A percentile compares a stretch with the other conserved stretches of the same genome.
These are phyloP conservation scores for Pelobates cultripes DNA, from an alignment of 2,797 vertebrate genomes.

Conservation along the genomic window DNA sequence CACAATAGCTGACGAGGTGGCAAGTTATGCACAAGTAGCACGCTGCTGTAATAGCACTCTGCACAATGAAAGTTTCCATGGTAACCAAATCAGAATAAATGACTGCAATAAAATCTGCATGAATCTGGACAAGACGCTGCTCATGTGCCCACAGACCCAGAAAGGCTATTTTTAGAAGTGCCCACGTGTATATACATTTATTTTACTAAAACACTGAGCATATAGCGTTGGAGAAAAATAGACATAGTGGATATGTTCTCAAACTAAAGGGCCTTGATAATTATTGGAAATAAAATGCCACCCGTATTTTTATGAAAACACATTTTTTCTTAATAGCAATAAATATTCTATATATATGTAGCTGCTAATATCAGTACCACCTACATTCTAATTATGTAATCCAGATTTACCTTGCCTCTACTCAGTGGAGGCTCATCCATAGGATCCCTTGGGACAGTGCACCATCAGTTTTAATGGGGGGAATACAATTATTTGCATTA, in stretches of 20 bases:
- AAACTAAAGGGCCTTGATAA: too few relatives aligned
- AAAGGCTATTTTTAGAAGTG: constrained; percentile 4
- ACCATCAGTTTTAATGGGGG: too few relatives aligned
- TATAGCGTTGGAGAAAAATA: not conserved
- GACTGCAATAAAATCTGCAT: constrained; percentile 17
- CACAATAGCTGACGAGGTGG: not conserved
- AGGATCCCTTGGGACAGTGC: too few relatives aligned
- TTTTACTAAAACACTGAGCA: not conserved
- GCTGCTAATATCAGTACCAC: too few relatives aligned
- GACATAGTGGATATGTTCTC: not conserved
- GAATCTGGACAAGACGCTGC: constrained; percentile 11
- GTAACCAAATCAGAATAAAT: constrained; percentile 27
- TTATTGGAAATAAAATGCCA: too few relatives aligned
- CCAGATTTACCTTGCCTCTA: too few relatives aligned
- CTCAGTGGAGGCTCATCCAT: too few relatives aligned
- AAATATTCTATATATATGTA: too few relatives aligned
- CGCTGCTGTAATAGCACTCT: constrained; percentile 14
- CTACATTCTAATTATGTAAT: too few relatives aligned
- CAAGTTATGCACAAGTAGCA: not conserved
- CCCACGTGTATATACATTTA: not conserved
- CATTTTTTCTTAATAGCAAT: too few relatives aligned
- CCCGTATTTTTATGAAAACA: too few relatives aligned
- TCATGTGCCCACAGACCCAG: not conserved
- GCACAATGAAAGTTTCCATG: constrained; percentile 29
- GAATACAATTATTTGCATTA: too few relatives aligned